Percentiles rank a stretch among this genome's conserved stretches.
These are phyloP conservation scores for Mya arenaria DNA, from an alignment of 1,140 invertebrate genomes.

Conservation along the genomic window DNA sequence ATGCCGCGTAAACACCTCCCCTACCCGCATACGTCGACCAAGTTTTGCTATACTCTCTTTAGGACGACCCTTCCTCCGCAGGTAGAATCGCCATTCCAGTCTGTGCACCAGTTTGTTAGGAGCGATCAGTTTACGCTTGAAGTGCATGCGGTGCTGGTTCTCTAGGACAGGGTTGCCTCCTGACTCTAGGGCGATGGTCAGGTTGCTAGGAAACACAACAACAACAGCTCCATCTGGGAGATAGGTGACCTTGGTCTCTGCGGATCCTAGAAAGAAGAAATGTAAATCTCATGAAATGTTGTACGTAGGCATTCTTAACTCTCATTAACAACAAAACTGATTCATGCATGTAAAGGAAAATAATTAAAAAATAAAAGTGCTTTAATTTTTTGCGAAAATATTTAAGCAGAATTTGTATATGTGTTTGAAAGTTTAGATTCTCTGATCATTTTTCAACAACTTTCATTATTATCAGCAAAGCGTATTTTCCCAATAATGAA, in stretches of 20 bases:
- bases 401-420: too few species aligned
- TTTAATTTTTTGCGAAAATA: too few species aligned
- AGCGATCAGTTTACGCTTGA: conserved; percentile 94
- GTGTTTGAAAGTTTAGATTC: too few species aligned
- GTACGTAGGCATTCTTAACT: too few species aligned
- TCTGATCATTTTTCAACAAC: too few species aligned
- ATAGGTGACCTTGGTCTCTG: conserved; percentile 79
- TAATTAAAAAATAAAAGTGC: too few species aligned
- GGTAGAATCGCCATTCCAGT: conserved; percentile 95
- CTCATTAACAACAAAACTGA: too few species aligned
- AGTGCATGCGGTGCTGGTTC: conserved; percentile 90
- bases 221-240: conserved; percentile 81
- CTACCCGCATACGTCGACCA: conserved; percentile 78
- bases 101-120: conserved; percentile 90
- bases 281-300: too few species aligned
- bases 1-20: conserved; percentile 70
- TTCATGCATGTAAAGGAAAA: too few species aligned
- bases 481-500: too few species aligned
- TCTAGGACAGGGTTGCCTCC: conserved; percentile 91
- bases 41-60: conserved; percentile 71
- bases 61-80: conserved; percentile 75
- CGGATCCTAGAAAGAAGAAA: too few species aligned
- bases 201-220: conserved; percentile 80
- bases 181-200: conserved; percentile 82
- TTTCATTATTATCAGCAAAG: too few species aligned